These are phyloP conservation scores for Dendrocincla fuliginosa DNA, from an alignment of 2,797 vertebrate genomes.

Conservation along the genomic window DNA sequence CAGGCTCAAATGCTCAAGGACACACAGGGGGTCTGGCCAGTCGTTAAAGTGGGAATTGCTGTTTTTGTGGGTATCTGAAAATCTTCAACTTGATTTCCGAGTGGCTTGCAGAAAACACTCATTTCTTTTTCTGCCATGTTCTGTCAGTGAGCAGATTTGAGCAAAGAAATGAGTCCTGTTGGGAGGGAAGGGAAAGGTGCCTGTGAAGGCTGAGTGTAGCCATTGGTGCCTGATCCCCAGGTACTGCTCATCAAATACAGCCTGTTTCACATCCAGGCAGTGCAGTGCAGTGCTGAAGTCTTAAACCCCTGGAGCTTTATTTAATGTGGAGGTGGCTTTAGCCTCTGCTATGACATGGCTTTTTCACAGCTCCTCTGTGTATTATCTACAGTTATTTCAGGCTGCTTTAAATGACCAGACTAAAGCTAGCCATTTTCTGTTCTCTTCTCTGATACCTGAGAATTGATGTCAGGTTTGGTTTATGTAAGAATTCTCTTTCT, in stretches of 20 bases:
- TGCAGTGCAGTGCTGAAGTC: neutral
- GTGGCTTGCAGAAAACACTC: neutral
- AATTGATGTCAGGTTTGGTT: neutral
- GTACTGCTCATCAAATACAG: neutral
- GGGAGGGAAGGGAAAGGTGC: neutral
- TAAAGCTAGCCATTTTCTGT: neutral
- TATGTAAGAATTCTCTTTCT: neutral
- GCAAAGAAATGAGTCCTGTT: neutral
- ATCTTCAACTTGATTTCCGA: neutral
- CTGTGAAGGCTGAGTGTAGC: neutral
- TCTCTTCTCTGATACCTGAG: neutral
- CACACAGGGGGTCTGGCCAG: neutral
- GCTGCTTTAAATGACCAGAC: neutral
- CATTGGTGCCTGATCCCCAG: neutral
- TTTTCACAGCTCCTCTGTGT: neutral
- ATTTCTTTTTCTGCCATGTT: neutral
- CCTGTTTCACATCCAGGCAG: neutral
- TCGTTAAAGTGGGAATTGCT: neutral
- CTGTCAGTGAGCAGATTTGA: neutral
- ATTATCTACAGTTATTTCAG: neutral
- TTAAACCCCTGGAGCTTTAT: neutral
- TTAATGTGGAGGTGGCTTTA: conserved; percentile 3
- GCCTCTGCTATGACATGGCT: neutral
- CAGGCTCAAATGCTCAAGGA: neutral
- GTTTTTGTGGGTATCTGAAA: neutral